Conservation (phyloP, 2,797 vertebrate species). For the Parauchenoglanis ngamensis region DNA sequence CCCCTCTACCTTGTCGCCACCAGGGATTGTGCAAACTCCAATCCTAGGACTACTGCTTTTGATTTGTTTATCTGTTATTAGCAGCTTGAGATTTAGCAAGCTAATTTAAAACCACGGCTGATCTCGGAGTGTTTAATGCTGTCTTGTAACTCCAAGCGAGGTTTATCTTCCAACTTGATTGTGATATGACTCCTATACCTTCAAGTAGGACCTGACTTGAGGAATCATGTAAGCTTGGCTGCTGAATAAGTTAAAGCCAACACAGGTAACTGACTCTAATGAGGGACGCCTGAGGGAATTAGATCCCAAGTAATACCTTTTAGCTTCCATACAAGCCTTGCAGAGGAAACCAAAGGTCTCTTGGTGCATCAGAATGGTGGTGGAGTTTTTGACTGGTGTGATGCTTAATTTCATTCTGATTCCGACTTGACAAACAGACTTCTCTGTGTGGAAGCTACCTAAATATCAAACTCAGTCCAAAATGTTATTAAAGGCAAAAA, state of each 20-base stretch:
- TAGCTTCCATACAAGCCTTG: conserved; percentile 29
- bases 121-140: background rate
- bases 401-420: background rate
- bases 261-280: conserved; percentile 45
- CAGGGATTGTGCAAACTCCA: background rate
- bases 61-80: background rate
- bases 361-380: conserved; percentile 15
- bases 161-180: conserved; percentile 27
- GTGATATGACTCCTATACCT: conserved; percentile 60
- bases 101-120: background rate
- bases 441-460: background rate
- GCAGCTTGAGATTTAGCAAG: background rate
- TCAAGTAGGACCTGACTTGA: conserved; percentile 18
- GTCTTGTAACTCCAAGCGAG: background rate
- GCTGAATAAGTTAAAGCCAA: conserved; percentile 65
- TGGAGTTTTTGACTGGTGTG: conserved; percentile 4
- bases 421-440: background rate
- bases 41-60: background rate
- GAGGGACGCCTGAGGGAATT: conserved; percentile 61
- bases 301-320: conserved; percentile 44
- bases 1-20: no score
- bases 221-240: conserved; percentile 46
- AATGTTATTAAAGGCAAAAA: background rate
- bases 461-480: background rate
- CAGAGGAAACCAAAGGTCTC: background rate